These are phyloP conservation scores for Steinernema scapterisci DNA, from an alignment of 2,888 invertebrate species.

Conservation along the genomic window DNA sequence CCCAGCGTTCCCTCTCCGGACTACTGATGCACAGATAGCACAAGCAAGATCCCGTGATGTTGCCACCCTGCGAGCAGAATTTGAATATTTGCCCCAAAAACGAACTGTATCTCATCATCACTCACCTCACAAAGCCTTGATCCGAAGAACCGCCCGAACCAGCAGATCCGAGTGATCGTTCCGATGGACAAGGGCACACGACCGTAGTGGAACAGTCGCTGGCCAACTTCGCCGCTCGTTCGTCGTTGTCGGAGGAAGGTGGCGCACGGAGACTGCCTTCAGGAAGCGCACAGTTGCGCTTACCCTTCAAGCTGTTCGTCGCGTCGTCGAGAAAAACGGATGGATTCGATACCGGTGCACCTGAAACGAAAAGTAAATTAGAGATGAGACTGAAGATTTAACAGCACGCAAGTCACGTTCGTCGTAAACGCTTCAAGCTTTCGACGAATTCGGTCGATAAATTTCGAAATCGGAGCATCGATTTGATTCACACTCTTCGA, in stretches of 20 bases:
- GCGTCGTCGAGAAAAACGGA: conserved; percentile 28
- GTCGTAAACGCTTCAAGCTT: too few relatives aligned
- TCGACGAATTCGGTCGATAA: too few relatives aligned
- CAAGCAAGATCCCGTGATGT: neutral
- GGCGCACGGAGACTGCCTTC: conserved; percentile 28
- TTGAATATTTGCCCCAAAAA: neutral
- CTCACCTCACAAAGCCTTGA: conserved; percentile 25
- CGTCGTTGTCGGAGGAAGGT: conserved; percentile 16
- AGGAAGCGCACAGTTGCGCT: conserved; percentile 28
- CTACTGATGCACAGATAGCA: neutral
- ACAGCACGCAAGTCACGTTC: too few relatives aligned
- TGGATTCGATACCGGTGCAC: conserved; percentile 25
- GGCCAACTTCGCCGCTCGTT: neutral
- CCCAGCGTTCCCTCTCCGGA: neutral
- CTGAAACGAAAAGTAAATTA: neutral
- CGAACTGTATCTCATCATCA: neutral
- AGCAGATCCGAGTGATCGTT: conserved; percentile 25
- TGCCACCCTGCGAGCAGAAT: neutral
- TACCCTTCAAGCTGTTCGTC: conserved; percentile 19
- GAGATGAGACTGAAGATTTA: too few relatives aligned
- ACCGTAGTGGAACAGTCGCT: neutral
- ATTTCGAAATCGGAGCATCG: too few relatives aligned
- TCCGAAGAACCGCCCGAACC: conserved; percentile 19
- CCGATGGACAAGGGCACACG: neutral
- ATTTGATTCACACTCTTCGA: too few relatives aligned